Evolutionary conservation across 2,888 invertebrate species (phyloP).

Genomic region (Cistogaster globosa): DNA sequence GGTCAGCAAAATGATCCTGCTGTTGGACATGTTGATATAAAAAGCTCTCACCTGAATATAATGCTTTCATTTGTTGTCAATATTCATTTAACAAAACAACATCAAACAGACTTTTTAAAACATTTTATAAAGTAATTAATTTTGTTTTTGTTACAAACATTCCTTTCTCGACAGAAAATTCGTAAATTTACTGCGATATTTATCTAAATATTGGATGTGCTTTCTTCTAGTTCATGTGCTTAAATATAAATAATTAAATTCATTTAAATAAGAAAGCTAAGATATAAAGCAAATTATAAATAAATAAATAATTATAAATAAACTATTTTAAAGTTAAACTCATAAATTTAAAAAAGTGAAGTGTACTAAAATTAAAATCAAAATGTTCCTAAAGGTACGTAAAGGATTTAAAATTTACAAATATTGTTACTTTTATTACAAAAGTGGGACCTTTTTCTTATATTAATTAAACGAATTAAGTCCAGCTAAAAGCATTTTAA

Average conservation of each 20-base stretch:
- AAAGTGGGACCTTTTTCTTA: constrained; percentile 2
- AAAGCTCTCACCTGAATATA: constrained; percentile 76
- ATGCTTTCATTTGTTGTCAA: constrained; percentile 78
- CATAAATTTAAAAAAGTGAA: background rate
- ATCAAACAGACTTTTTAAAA: constrained; percentile 15
- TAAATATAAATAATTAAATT: background rate
- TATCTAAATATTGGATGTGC: too few relatives aligned
- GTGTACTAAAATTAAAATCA: constrained; percentile 7
- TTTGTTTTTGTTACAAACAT: constrained; percentile 5
- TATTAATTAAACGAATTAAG: constrained; percentile 8
- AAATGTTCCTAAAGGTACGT: constrained; percentile 63
- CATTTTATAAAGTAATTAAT: constrained; percentile 14
- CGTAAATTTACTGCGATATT: background rate
- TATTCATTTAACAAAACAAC: constrained; percentile 74
- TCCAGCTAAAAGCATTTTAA: constrained; percentile 6
- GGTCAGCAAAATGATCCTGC: constrained; percentile 48
- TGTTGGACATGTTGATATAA: constrained; percentile 74
- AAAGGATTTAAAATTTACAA: background rate
- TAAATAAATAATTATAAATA: constrained; percentile 12
- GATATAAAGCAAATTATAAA: constrained; percentile 1
- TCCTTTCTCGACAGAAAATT: background rate
- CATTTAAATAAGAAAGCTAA: constrained; percentile 27
- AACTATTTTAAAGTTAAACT: constrained; percentile 17
- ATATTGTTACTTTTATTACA: constrained; percentile 1
- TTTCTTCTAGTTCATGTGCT: background rate